phyloP scores from a whole-genome alignment of 2,113 vertebrate genomes.

The Poecile atricapillus region DNA sequence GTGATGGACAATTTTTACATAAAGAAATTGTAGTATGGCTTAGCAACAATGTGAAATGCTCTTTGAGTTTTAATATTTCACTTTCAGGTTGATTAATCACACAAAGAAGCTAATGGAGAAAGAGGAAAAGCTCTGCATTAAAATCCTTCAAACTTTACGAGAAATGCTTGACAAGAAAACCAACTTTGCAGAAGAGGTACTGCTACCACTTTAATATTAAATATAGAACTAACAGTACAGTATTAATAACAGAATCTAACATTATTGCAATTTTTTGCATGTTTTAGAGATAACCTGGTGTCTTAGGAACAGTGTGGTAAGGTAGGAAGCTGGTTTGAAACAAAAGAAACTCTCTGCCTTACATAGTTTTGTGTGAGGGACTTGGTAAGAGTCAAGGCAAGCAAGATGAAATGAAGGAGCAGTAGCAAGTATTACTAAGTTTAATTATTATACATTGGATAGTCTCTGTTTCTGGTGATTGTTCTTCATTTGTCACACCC shows the following conservation, averaged over 20 bases:
- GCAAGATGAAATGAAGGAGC: background rate
- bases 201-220: constrained; percentile 19
- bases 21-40: background rate
- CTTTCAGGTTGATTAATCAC: constrained; percentile 92
- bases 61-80: constrained; percentile 58
- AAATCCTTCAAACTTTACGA: constrained; percentile 92
- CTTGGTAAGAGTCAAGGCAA: background rate
- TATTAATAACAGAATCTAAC: background rate
- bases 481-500: background rate
- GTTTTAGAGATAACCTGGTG: background rate
- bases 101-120: constrained; percentile 99
- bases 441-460: background rate
- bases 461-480: background rate
- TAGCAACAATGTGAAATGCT: constrained; percentile 3
- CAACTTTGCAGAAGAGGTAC: constrained; percentile 89
- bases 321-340: background rate
- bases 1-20: background rate
- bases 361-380: background rate
- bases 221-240: background rate
- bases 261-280: background rate
- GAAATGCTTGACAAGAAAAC: constrained; percentile 97
- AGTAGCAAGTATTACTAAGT: background rate
- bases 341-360: background rate
- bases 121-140: constrained; percentile 97
- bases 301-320: background rate